These are phyloP conservation scores for Isotomurus palustris DNA, from an alignment of 2,888 invertebrate species.

Conservation along the genomic window DNA sequence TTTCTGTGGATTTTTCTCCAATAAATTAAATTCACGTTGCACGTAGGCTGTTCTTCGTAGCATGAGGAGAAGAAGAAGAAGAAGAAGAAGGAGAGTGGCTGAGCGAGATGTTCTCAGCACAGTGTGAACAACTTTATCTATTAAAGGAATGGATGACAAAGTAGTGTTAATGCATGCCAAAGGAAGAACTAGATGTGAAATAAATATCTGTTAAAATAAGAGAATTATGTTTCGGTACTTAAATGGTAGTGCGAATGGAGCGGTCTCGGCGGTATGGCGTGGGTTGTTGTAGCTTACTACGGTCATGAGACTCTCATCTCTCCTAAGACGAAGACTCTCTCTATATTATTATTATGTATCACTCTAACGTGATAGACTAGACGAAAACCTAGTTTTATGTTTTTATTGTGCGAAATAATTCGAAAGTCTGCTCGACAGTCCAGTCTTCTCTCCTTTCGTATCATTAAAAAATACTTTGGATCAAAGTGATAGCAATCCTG, in stretches of 20 bases:
- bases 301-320: too few species aligned
- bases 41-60: too few species aligned
- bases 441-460: not conserved
- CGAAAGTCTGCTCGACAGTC: constrained; percentile 5
- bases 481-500: not conserved
- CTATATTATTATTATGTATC: too few species aligned
- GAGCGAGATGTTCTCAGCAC: not conserved
- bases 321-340: too few species aligned
- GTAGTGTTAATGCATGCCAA: not conserved
- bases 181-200: constrained; percentile 1
- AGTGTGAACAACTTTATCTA: too few species aligned
- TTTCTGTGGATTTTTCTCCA: too few species aligned
- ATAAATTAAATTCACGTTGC: too few species aligned
- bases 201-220: constrained; percentile 11
- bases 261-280: too few species aligned
- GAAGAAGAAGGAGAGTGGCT: not conserved
- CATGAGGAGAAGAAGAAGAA: too few species aligned
- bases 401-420: constrained; percentile 14
- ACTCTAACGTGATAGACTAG: not conserved
- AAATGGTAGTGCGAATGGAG: constrained; percentile 4
- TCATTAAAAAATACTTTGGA: constrained; percentile 1
- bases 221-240: constrained; percentile 11
- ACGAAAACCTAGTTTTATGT: not conserved
- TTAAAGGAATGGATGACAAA: not conserved
- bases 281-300: too few species aligned